phyloP scores from a whole-genome alignment of 2,888 invertebrate genomes.

The Vannuccia rotundouncinata region DNA sequence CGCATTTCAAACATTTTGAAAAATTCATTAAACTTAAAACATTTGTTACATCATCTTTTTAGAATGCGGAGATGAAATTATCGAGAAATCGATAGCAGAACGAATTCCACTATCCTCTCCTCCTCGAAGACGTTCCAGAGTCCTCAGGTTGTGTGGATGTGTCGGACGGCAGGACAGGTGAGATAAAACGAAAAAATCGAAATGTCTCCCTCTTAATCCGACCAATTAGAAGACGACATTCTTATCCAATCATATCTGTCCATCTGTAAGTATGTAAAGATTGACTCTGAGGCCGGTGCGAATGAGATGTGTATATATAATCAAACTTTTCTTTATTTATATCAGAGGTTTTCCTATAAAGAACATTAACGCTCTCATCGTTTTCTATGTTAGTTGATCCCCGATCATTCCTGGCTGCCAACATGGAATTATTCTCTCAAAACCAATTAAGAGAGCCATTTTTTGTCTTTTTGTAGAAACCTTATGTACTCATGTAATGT shows the following conservation, averaged over 20 bases:
- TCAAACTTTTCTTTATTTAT: no score
- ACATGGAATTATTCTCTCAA: neutral
- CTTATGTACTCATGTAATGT: no score
- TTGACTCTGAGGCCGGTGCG: no score
- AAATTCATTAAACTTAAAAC: no score
- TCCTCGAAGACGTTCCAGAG: neutral
- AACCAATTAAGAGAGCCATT: neutral
- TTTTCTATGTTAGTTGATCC: neutral
- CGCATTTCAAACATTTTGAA: no score
- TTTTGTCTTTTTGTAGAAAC: neutral
- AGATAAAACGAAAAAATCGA: neutral
- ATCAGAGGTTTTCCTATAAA: no score
- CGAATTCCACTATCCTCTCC: constrained; percentile 8
- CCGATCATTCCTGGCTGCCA: constrained; percentile 12
- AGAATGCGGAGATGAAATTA: neutral
- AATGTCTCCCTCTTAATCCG: neutral
- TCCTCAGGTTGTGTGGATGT: neutral
- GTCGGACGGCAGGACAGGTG: neutral
- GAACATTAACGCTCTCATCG: no score
- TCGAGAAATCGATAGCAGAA: neutral
- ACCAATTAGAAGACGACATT: neutral
- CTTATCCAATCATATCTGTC: neutral
- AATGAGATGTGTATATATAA: no score
- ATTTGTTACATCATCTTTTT: no score
- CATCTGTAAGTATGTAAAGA: neutral